Base-by-base conservation (phyloP, 2,113 vertebrate species). In the Panurus biarmicus region DNA sequence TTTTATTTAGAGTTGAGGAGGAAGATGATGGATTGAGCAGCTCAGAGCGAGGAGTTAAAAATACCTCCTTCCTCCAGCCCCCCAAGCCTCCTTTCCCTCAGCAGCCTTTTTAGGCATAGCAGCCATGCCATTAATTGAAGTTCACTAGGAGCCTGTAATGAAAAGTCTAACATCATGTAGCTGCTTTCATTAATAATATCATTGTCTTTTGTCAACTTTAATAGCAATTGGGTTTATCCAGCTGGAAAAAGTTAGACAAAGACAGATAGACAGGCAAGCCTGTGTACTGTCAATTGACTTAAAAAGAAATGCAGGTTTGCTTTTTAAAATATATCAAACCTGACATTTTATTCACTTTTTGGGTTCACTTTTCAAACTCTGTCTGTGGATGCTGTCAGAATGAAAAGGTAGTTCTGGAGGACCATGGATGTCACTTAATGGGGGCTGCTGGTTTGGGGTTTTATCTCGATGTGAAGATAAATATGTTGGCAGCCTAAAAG, bases 141-240 rank as follows among this genome's bases (percentile, higher is more conserved):
- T 70, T 96, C 38, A 92, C 69, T 89, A 62, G 87, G n/a, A 94
- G 88, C 72, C 79, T 90, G 36, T 96, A 83, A 91, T 96, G 89
- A 97, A 95, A 96, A 96, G 26, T 73, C 81, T 96, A 96, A 92
- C 53, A 91, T 91, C 20, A 6, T 95, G 76, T 96, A 94, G 76
- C 90, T 97, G 66, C 56, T 96, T 97, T 96, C 95, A 97, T 97
- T 97, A 96, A 96, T 96, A 97, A 97, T 95, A 96, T 77, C 89
- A 81, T 95, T 87, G 80, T 92, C 95, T 96, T 95, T 96, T 97
- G 86, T 97, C 94, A 96, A 76, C 66, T 95, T 95, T 97, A 96
- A 94, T 96, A 95, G 92, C 81, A 81, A 78, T 70, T 96, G 79
- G 72, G 92, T 95, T 97, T 97, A 97, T 96, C 95, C 92, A 97